Evolutionary conservation across 2,113 vertebrate genomes (phyloP).

Genomic region (Tragelaphus scriptus): DNA sequence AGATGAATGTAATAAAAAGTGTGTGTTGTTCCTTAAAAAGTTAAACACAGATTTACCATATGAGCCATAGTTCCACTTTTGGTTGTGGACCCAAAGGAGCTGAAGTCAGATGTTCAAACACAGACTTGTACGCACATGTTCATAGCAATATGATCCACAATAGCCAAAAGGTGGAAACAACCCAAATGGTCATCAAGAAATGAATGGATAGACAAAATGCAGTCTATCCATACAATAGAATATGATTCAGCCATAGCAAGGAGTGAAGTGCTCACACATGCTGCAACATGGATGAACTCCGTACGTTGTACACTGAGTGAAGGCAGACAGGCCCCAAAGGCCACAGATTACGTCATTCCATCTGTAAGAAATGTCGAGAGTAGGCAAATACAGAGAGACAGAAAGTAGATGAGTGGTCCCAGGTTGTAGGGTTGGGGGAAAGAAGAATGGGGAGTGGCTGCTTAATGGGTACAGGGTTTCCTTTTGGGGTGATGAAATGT

Average conservation of each 20-base stretch:
- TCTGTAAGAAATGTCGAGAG: neutral
- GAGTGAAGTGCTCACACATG: neutral
- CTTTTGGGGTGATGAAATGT: neutral
- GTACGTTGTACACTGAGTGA: neutral
- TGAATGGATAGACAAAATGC: neutral
- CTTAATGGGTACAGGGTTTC: neutral
- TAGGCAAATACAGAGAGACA: neutral
- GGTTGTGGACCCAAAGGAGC: neutral
- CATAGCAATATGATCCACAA: neutral
- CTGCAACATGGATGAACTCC: neutral
- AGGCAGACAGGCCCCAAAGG: neutral
- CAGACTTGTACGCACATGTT: neutral
- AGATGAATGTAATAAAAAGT: neutral
- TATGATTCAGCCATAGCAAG: neutral
- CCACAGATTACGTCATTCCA: neutral
- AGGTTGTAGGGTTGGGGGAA: neutral
- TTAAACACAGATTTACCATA: neutral
- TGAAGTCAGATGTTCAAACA: neutral
- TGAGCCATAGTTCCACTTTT: neutral
- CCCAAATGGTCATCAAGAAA: neutral
- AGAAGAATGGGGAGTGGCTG: neutral
- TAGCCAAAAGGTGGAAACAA: neutral
- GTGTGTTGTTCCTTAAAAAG: neutral
- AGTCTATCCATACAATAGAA: neutral
- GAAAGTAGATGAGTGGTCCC: neutral